Conservation (phyloP, 2,113 vertebrate genomes). For the Apteryx owenii region DNA sequence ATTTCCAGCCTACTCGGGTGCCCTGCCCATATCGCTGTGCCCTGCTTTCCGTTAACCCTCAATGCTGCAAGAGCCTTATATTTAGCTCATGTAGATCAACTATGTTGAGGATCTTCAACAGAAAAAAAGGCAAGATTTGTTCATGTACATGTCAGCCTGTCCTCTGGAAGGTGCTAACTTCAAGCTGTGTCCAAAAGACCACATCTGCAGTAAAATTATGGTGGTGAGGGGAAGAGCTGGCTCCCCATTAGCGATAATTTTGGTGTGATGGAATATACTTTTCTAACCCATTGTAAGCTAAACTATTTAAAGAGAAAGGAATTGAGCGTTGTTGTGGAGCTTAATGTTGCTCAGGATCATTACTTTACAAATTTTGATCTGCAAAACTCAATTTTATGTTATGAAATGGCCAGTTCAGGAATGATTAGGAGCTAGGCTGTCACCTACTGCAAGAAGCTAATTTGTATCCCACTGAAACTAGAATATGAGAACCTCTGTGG, state of each 20-base stretch:
- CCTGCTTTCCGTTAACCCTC: not conserved
- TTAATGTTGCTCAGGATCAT: not conserved
- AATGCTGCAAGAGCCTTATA: accelerated
- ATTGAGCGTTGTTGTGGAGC: not conserved
- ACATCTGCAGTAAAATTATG: not conserved
- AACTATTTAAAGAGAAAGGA: not conserved
- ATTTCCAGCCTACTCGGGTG: not conserved
- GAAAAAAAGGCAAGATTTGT: not conserved
- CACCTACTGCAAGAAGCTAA: not conserved
- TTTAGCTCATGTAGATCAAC: not conserved
- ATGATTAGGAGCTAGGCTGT: not conserved
- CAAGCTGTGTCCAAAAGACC: not conserved
- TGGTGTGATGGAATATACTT: not conserved
- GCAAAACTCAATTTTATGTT: not conserved
- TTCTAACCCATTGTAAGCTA: not conserved
- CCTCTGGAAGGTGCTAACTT: not conserved
- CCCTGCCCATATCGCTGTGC: not conserved
- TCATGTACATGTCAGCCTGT: not conserved
- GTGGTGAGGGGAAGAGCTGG: not conserved
- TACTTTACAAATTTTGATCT: not conserved
- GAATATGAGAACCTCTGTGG: not conserved
- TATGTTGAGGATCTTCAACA: not conserved
- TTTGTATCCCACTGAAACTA: not conserved
- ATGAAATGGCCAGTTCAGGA: not conserved
- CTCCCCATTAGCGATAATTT: not conserved